A percentile compares a stretch with the other conserved stretches of the same genome.
phyloP scores from a whole-genome alignment of 2,888 invertebrate species.

The Galerucella calmariensis region DNA sequence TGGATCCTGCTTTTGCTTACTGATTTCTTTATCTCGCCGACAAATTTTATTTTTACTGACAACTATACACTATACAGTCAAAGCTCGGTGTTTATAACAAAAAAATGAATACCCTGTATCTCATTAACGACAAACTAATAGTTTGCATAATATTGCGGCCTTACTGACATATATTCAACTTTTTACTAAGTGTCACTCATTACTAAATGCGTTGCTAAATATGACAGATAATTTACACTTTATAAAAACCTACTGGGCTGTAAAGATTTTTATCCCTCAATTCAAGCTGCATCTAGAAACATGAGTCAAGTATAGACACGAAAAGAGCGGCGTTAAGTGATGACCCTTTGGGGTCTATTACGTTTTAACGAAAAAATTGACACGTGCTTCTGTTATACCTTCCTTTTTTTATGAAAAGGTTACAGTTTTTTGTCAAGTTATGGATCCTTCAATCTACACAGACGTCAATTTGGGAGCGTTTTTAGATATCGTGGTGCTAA shows the following conservation, averaged over 20 bases:
- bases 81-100: too few relatives aligned
- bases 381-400: conserved; percentile 34
- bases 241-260: neutral
- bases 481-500: conserved; percentile 26
- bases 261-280: conserved; percentile 9
- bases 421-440: conserved; percentile 14
- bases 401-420: conserved; percentile 27
- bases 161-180: too few relatives aligned
- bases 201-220: too few relatives aligned
- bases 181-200: too few relatives aligned
- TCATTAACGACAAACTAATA: too few relatives aligned
- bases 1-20: too few relatives aligned
- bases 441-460: conserved; percentile 25
- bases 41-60: too few relatives aligned
- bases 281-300: conserved; percentile 13
- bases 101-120: too few relatives aligned
- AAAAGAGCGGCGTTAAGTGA: conserved; percentile 37
- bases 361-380: conserved; percentile 34
- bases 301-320: conserved; percentile 35
- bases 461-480: conserved; percentile 26
- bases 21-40: too few relatives aligned
- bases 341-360: conserved; percentile 43
- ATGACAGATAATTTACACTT: neutral
- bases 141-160: too few relatives aligned
- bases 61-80: too few relatives aligned